phyloP scores from a whole-genome alignment of 2,113 vertebrate genomes.

The Otocyon megalotis region DNA sequence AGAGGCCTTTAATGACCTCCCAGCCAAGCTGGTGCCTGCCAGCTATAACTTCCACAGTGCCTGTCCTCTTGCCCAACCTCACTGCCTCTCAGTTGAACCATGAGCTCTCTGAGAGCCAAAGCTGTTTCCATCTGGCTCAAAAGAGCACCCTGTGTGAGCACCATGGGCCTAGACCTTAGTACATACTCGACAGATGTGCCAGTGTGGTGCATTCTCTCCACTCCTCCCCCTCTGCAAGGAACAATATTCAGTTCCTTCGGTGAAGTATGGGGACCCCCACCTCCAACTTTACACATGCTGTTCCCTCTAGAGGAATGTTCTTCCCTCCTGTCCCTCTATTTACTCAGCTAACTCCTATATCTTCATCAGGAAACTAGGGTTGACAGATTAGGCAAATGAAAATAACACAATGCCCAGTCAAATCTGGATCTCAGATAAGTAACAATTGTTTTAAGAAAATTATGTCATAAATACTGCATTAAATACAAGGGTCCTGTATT shows the following conservation, averaged over 20 bases:
- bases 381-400: slow-evolving; percentile 44
- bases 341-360: not conserved
- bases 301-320: not conserved
- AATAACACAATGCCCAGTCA: not conserved
- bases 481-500: slow-evolving; percentile 17
- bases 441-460: slow-evolving; percentile 7
- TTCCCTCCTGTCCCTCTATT: not conserved
- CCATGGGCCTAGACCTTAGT: not conserved
- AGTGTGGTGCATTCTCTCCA: not conserved
- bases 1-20: not conserved
- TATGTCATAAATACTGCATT: not conserved
- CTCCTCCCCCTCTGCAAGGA: not conserved
- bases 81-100: not conserved
- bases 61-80: not conserved
- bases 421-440: slow-evolving; percentile 52
- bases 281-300: not conserved
- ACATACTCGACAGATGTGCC: not conserved
- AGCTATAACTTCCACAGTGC: not conserved
- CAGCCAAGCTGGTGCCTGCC: not conserved
- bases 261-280: not conserved
- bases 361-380: slow-evolving; percentile 27
- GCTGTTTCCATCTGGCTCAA: not conserved
- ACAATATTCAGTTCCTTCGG: not conserved
- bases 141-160: not conserved
- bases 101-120: not conserved